Percentiles rank a stretch among this genome's conserved stretches.
phyloP scores from a whole-genome alignment of 1,140 invertebrate species.

The Drosophila santomea region DNA sequence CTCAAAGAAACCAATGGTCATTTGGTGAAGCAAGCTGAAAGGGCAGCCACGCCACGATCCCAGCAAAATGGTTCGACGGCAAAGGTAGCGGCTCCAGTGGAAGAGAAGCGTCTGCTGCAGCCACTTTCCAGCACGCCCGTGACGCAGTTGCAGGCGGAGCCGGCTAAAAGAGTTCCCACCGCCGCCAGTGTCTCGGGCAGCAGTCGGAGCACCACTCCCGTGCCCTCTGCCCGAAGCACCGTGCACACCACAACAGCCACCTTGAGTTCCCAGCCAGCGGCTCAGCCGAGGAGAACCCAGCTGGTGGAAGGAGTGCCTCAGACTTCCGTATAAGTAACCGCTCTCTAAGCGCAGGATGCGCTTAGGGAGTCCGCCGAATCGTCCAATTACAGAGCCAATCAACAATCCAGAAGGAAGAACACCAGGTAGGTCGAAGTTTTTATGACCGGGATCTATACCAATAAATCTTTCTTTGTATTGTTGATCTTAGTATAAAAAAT shows the following conservation, averaged over 20 bases:
- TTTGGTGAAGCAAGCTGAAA: slow-evolving; percentile 48
- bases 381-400: slow-evolving; percentile 26
- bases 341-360: slow-evolving; percentile 78
- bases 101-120: slow-evolving; percentile 70
- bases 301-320: slow-evolving; percentile 82
- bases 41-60: slow-evolving; percentile 38
- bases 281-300: slow-evolving; percentile 72
- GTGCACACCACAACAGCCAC: slow-evolving; percentile 74
- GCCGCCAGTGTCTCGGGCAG: slow-evolving; percentile 45
- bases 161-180: slow-evolving; percentile 33
- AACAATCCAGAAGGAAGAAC: slow-evolving; percentile 19
- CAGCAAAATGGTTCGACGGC: slow-evolving; percentile 37
- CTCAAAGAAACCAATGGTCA: slow-evolving; percentile 77
- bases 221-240: slow-evolving; percentile 71
- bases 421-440: not conserved
- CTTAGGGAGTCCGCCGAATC: slow-evolving; percentile 62
- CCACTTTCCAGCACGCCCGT: slow-evolving; percentile 72
- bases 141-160: slow-evolving; percentile 64
- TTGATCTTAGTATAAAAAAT: too few relatives aligned
- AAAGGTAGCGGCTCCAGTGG: slow-evolving; percentile 40
- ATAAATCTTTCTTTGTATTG: too few relatives aligned
- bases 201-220: slow-evolving; percentile 76
- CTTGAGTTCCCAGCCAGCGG: slow-evolving; percentile 51
- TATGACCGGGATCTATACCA: not conserved
- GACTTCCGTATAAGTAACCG: slow-evolving; percentile 83